Evolutionary conservation across 2,888 invertebrate species (phyloP), one percentile per base, ranked within the genome.

Genomic region (Bursaphelenchus okinawaensis): DNA sequence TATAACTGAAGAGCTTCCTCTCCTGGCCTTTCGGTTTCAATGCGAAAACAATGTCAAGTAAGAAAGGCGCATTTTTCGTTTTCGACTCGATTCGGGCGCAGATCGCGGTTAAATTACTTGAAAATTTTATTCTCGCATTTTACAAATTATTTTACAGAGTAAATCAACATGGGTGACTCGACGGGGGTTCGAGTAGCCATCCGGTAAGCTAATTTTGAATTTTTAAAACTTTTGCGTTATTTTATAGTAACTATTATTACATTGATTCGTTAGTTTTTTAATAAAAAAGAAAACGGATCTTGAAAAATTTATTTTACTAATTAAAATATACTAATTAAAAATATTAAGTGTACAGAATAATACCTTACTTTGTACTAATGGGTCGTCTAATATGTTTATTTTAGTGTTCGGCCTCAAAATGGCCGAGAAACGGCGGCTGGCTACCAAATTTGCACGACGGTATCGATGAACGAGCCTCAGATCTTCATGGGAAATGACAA

Each of bases 391-490:
- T n/a, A n/a, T n/a, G n/a, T n/a, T n/a, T 56, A 23, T 29, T 77
- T 52, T 86, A 94, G 95, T 85, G 91, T 96, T 83, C 90, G 95
- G 66, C 95, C 95, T 29, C 93, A 93, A 85, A 90, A 92, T 75
- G 89, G 92, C 12, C 88, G 90, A 20, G 95, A 96, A 85, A 88
- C 91, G 77, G 90, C 95, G 68, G 55, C 58, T 22, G 26, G 55
- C 58, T 62, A 55, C 55, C 58, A 92, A 68, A 87, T 92, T 65
- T 95, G 94, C 85, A 93, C 94, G 0, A 87, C 89, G 64, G 93
- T 94, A 23, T 89, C 91, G 22, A 89, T 90, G 0, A 90, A 89
- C 52, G 93, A 93, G 79, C 92, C 92, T 0, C 93, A 75, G 67
- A 90, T 96, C 40, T 89, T 91, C 72, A 87, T 96, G 54, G 77